A percentile compares a stretch with the other conserved stretches of the same genome.
Evolutionary conservation across 2,113 vertebrate species (phyloP).

Genomic region (Vombatus ursinus): DNA sequence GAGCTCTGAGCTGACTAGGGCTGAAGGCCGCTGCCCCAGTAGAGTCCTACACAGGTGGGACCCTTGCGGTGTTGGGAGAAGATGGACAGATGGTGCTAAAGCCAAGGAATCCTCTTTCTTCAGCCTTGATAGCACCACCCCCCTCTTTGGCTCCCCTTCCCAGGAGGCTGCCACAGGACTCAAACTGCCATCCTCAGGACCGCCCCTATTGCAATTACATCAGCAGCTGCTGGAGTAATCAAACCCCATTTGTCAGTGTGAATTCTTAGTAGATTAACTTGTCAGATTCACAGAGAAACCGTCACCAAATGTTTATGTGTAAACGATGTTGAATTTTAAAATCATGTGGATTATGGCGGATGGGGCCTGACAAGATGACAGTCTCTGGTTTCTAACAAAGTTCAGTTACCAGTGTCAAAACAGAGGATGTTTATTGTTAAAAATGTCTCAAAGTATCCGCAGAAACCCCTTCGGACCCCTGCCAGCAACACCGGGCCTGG

Average conservation of each 20-base stretch:
- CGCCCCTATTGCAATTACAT: slow-evolving; percentile 82
- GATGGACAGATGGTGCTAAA: not conserved
- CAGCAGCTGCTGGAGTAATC: slow-evolving; percentile 85
- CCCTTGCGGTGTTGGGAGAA: not conserved
- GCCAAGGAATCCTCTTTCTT: slow-evolving; percentile 49
- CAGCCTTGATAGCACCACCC: not conserved
- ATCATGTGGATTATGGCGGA: slow-evolving; percentile 90
- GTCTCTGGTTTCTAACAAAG: slow-evolving; percentile 91
- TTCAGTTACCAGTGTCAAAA: slow-evolving; percentile 84
- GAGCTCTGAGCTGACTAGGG: slow-evolving; percentile 2
- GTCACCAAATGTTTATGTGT: slow-evolving; percentile 88
- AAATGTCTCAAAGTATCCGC: slow-evolving; percentile 84
- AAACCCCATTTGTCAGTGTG: slow-evolving; percentile 83
- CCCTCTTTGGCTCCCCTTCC: slow-evolving; percentile 6
- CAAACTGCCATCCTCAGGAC: slow-evolving; percentile 78
- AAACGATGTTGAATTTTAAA: slow-evolving; percentile 88
- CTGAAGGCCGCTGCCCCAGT: not conserved
- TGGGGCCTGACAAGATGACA: slow-evolving; percentile 89
- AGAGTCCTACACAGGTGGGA: slow-evolving; percentile 3
- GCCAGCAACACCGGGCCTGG: slow-evolving; percentile 62
- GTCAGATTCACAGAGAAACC: slow-evolving; percentile 88
- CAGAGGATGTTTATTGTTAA: slow-evolving; percentile 89
- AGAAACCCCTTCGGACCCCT: slow-evolving; percentile 79
- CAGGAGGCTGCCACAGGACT: slow-evolving; percentile 57
- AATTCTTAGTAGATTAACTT: slow-evolving; percentile 90